Evolutionary conservation across 2,113 vertebrate genomes (phyloP).

Genomic region (Bubo blakistoni): DNA sequence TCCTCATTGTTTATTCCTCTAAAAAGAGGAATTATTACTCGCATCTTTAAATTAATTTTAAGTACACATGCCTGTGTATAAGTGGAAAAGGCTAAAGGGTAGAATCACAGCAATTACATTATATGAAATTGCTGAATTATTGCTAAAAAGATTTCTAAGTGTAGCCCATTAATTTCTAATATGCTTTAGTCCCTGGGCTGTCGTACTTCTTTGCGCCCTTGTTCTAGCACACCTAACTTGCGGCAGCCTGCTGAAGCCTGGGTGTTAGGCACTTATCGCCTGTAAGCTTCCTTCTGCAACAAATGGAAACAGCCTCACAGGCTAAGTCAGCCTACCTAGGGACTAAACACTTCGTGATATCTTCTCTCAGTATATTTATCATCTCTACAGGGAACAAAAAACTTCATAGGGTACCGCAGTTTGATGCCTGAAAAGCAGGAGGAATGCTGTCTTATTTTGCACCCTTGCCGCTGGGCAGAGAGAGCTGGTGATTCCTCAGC

Average conservation of each 20-base stretch:
- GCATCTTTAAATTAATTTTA: not conserved
- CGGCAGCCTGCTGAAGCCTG: not conserved
- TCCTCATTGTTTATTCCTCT: not conserved
- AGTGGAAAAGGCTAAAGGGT: not conserved
- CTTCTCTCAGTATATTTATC: not conserved
- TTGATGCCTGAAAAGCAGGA: not conserved
- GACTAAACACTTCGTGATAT: not conserved
- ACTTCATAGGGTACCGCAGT: not conserved
- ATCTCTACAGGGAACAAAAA: not conserved
- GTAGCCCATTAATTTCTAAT: not conserved
- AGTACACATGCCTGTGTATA: not conserved
- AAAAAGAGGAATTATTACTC: not conserved
- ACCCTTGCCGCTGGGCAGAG: not conserved
- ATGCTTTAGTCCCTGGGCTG: not conserved
- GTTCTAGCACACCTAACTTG: not conserved
- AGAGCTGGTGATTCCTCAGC: fast-evolving
- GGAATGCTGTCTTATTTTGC: not conserved
- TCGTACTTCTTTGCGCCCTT: not conserved
- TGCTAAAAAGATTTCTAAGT: not conserved
- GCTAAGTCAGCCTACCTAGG: not conserved
- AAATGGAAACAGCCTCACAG: not conserved
- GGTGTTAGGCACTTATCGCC: no score
- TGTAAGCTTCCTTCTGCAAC: not conserved
- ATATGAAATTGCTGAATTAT: not conserved
- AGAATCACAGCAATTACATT: not conserved